phyloP scores from a whole-genome alignment of 2,888 invertebrate genomes.

The Agonopterix alstromeriana region DNA sequence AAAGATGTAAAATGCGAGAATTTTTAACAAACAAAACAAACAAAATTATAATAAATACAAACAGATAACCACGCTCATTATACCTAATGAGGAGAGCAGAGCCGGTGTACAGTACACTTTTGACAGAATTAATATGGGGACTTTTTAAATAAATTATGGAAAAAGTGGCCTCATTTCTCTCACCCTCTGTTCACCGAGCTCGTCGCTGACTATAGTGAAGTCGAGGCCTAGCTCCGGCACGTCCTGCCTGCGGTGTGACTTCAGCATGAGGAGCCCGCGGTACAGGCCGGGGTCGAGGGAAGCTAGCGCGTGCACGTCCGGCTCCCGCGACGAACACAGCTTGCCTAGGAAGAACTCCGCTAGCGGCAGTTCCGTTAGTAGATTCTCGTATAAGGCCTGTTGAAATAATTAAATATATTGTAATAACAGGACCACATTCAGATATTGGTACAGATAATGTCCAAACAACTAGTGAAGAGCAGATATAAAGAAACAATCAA shows the following conservation, averaged over 20 bases:
- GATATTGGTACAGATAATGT: no score
- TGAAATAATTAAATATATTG: not conserved
- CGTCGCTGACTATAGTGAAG: slow-evolving; percentile 93
- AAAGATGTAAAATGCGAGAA: no score
- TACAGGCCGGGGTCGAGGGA: slow-evolving; percentile 96
- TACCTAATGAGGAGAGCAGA: no score
- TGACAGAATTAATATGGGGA: no score
- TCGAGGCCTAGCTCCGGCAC: slow-evolving; percentile 93
- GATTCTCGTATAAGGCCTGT: slow-evolving; percentile 95
- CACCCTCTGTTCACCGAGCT: slow-evolving; percentile 91
- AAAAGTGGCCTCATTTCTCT: slow-evolving; percentile 11
- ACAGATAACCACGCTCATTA: no score
- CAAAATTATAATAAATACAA: no score
- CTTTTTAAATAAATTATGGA: no score
- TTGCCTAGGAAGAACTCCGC: slow-evolving; percentile 93
- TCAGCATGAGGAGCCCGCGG: slow-evolving; percentile 91
- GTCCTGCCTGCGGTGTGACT: slow-evolving; percentile 88
- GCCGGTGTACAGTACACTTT: no score
- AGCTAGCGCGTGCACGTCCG: slow-evolving; percentile 94
- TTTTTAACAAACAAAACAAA: no score
- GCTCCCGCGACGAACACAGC: slow-evolving; percentile 84
- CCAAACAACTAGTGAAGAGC: no score
- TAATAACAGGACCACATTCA: no score
- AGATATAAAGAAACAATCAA: no score
- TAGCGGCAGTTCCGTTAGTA: slow-evolving; percentile 94